Evolutionary conservation across 2,113 vertebrate species (phyloP).

Genomic region (Gavia stellata): DNA sequence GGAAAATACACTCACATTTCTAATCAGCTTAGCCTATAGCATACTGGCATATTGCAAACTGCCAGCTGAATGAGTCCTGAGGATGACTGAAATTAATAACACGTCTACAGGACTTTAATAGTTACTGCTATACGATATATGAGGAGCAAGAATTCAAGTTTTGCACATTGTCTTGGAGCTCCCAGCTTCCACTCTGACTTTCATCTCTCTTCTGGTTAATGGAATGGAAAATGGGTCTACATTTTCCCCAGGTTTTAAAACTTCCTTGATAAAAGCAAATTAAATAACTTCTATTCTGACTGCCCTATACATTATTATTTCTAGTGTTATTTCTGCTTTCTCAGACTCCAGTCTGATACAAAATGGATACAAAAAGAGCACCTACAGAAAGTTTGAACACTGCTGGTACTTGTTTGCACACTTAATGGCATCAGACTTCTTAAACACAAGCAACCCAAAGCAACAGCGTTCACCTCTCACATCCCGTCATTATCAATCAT

Average conservation of each 20-base stretch:
- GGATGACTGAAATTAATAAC: background rate
- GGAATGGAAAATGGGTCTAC: background rate
- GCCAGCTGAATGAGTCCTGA: background rate
- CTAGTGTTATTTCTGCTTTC: background rate
- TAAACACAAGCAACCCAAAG: background rate
- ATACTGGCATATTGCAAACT: background rate
- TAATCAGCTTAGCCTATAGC: background rate
- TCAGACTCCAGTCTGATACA: background rate
- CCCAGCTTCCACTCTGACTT: background rate
- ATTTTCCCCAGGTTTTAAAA: background rate
- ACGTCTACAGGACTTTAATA: background rate
- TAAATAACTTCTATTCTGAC: background rate
- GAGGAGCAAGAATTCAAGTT: background rate
- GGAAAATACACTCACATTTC: background rate
- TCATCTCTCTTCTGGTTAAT: background rate
- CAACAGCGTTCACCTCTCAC: background rate
- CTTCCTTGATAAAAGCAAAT: background rate
- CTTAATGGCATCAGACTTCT: background rate
- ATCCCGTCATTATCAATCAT: background rate
- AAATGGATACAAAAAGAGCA: background rate
- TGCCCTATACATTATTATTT: background rate
- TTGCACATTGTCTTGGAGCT: background rate
- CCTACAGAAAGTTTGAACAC: background rate
- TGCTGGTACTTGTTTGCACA: background rate
- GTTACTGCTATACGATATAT: background rate